phyloP scores from a whole-genome alignment of 2,888 invertebrate genomes.

The Drepanosiphum platanoidis region DNA sequence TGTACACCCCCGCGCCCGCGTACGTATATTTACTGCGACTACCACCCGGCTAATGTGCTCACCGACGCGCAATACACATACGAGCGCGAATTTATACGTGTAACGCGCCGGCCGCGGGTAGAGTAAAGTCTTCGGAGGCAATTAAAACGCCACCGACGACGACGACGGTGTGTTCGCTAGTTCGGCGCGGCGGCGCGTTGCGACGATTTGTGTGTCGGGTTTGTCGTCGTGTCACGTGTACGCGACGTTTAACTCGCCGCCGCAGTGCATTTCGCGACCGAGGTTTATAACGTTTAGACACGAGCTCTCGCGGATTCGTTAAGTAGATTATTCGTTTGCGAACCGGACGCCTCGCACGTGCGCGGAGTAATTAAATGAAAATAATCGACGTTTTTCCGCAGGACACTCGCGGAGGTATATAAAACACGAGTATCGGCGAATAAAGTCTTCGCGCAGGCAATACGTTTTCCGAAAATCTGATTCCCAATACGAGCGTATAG shows the following conservation, averaged over 20 bases:
- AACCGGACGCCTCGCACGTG: no score
- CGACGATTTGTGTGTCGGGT: not conserved
- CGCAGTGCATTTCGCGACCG: not conserved
- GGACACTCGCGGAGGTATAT: no score
- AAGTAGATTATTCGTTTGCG: not conserved
- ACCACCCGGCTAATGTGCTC: constrained; percentile 11
- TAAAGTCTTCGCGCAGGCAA: no score
- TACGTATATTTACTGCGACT: not conserved
- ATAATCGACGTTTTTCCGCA: no score
- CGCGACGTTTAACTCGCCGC: not conserved
- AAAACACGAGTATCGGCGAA: no score
- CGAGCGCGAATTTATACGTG: not conserved
- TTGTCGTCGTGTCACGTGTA: not conserved
- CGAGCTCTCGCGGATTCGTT: no score
- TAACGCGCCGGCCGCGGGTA: no score
- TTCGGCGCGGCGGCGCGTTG: not conserved
- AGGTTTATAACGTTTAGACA: no score
- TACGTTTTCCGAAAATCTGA: no score
- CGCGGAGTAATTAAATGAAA: no score
- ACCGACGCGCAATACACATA: constrained; percentile 9
- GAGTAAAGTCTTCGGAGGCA: not conserved
- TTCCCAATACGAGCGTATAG: no score
- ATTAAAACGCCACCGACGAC: constrained; percentile 35
- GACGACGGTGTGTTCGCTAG: not conserved
- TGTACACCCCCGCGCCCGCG: not conserved